Evolutionary conservation across 2,888 invertebrate genomes (phyloP), one percentile per base, ranked within the genome.

Genomic region (Agelastica alni): DNA sequence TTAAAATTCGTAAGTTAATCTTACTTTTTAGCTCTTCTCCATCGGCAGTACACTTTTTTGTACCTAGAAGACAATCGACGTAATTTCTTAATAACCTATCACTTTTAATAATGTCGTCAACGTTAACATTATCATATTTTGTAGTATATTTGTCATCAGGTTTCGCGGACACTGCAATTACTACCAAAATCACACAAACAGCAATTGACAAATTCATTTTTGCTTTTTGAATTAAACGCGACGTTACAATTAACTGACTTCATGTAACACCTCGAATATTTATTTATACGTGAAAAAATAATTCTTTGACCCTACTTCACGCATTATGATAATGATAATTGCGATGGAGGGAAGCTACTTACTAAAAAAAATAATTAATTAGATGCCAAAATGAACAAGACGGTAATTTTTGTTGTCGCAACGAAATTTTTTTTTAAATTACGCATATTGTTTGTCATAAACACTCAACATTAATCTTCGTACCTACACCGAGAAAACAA

Each of bases 21-120:
- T 81, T 72, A 89, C 89, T 80, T 79, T 86, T 89, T 2, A 90
- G 75, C 74, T 86, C 85, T 65, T 82, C 82, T 56, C 83, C 88
- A 67, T 89, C 88, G 7, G 87, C 79, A 2, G 84, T 87, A 71
- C 89, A 89, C 34, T 80, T 82, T 9, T 84, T 85, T 53, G 75
- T 78, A 0, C 81, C 83, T 65, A 88, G 71, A 28, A 89, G 66
- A 64, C 90, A 90, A 56, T 85, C 82, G 36, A 85, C 75, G 67
- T 89, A 88, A 32, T 82, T 84, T 22, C 78, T 76, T 2, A 89
- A 72, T 10, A 89, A 76, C 20, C 88, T 80, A 22, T 85, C 82
- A 73, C 84, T 89, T 3, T 65, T 71, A 18, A 89, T 73, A 60
- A 89, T 84, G 67, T 85, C 83, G 43, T 88, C 82, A 52, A 89